Evolutionary conservation across 2,113 vertebrate genomes (phyloP), one percentile per base, ranked within the genome.

Genomic region (Labeo rohita): DNA sequence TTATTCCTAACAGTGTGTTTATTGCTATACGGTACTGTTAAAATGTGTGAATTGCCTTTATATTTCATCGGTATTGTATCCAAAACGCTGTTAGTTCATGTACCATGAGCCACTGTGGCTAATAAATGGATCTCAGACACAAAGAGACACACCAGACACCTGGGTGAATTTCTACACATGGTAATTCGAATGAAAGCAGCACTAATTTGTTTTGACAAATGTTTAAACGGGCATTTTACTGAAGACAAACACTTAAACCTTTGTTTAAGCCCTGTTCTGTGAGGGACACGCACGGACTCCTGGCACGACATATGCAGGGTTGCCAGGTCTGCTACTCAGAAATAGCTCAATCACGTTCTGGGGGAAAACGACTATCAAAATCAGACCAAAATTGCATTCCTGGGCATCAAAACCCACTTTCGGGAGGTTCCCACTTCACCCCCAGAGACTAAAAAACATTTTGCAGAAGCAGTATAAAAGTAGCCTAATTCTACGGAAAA

Each of bases 131-230:
- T 21, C 18, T 63, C 56, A 23, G 36, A 61, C 52, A 84, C 50
- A 84, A 61, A 45, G 28, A 47, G 23, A 34, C 50, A 21, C 76
- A 23, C 18, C 15, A 79, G 59, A 47, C 50, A 70, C 50, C 82
- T 84, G 47, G 4, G 8, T 81, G 28, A 72, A 6, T 56, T 45
- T 54, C 47, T 39, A 34, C 68, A 70, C 50, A 75, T 1, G 16
- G 12, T 34, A 72, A 34, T 8, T 36, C 18, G 1, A 72, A 72
- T 82, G 56, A 68, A 77, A 47, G 79, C 28, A 21, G 79, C 63
- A 70, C 87, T 88, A 85, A 83, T 85, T 88, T 72, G 59, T 78
- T 88, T 85, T 70, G 87, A 88, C 85, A 54, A 82, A 77, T 56
- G 75, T 36, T 77, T 28, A 28, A 54, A 50, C 2, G 75, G 23